Conservation (phyloP, 2,113 vertebrate genomes). For the Carassius carassius region DNA sequence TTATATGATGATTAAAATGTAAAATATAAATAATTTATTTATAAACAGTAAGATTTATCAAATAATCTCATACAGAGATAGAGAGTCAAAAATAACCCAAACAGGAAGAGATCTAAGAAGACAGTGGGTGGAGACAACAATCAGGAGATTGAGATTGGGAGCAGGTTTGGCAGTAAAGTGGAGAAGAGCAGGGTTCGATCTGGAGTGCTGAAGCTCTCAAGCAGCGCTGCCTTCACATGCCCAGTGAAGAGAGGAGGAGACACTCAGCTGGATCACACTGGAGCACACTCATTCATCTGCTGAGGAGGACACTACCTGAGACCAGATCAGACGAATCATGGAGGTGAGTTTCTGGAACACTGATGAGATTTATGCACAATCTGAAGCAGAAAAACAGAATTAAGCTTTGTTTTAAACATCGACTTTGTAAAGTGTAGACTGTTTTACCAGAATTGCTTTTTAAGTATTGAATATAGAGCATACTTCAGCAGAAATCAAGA, state of each 20-base stretch:
- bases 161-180: slow-evolving; percentile 5
- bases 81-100: slow-evolving; percentile 57
- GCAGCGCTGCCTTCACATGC: neutral
- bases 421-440: neutral
- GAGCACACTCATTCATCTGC: neutral
- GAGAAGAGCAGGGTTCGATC: slow-evolving; percentile 43
- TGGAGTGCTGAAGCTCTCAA: neutral
- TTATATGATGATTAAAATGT: neutral
- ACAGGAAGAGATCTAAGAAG: slow-evolving; percentile 70
- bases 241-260: neutral
- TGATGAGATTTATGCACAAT: neutral
- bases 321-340: slow-evolving; percentile 39
- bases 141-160: neutral
- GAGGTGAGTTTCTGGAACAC: slow-evolving; percentile 64
- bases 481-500: neutral
- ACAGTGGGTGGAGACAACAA: slow-evolving; percentile 69
- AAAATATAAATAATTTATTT: neutral
- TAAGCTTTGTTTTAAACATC: neutral
- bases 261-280: neutral
- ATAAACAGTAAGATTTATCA: neutral
- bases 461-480: too few species aligned
- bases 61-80: neutral
- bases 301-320: neutral
- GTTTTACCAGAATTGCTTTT: neutral
- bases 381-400: neutral